Base-by-base conservation (phyloP, 2,888 invertebrate species). In the Poecilus cupreus region DNA sequence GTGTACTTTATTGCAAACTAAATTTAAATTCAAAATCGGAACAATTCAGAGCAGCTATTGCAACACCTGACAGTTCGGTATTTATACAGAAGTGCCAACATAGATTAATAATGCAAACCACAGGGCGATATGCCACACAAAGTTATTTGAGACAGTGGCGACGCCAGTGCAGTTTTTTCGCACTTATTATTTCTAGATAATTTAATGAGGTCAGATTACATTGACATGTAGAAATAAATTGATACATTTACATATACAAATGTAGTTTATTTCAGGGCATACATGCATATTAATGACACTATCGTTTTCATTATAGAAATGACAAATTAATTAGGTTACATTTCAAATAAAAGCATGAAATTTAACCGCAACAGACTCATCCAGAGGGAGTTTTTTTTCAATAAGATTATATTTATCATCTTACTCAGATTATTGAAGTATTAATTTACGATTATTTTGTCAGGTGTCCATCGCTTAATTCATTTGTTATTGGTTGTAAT, bases 181-280 rank as follows among this genome's bases (percentile, higher is more conserved):
- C 60, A n/a, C 13, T 26, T 26, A 26, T 43, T 43, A 43, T 43
- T 43, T 43, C n/a, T 43, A 60, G 60, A 60, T 60, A 60, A 60
- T 60, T 60, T 60, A 60, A 60, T 60, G 60, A 60, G 60, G 60
- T 60, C 60, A 60, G 60, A 60, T 60, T 60, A 60, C 2, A 60
- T n/a, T 24, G 60, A 60, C 22, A 24, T 60, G 60, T 32, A 43
- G 43, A 60, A 60, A 60, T 60, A 60, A 60, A 60, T 60, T 60
- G 60, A 60, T 60, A 60, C 60, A 60, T 60, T 60, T 60, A 60
- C 60, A 60, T 60, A 60, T 60, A 60, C 26, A 26, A 60, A 60
- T 60, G 60, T 24, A 60, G 24, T 60, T 60, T 26, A n/a, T 43
- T 43, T 43, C 43, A 43, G 43, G 13, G n/a, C 43, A 43, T 43